Evolutionary conservation across 1,140 invertebrate genomes (phyloP), one percentile per base, ranked within the genome.

Genomic region (Diorhabda sublineata): DNA sequence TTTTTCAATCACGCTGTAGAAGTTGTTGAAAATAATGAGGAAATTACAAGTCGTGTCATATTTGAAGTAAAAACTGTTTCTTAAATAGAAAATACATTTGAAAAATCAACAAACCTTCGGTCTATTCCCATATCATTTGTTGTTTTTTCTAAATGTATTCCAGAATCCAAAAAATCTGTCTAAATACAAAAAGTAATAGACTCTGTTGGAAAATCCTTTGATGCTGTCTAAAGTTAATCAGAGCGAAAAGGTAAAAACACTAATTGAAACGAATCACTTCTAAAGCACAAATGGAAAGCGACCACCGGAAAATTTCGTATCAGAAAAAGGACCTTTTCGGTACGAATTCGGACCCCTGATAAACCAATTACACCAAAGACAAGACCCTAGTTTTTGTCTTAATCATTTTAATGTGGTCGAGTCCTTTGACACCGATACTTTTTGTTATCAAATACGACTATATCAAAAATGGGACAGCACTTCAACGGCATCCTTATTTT

Each of bases 321-420:
- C 67, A 68, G 61, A 63, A 63, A 63, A 63, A 11, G 43, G 61
- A 43, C 61, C 45, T 43, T 63, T 63, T 63, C 9, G 3, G 5
- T 42, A 45, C 61, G 43, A 45, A 11, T 63, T 7, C 8, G 45
- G 59, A 42, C 59, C 59, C 59, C 26, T 61, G 42, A n/a, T 61
- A 73, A 73, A 75, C 68, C 71, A 75, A 73, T 75, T 75, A 75
- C 73, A 75, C 69, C 68, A 75, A 75, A 75, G 72, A 75, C 71
- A 71, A 6, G 60, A n/a, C 60, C 69, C 67, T 61, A 52, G 69
- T 71, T 71, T 75, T 75, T 73, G 72, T 75, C 67, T 69, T 70
- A 75, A 75, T 75, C 73, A 72, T 73, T 64, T 68, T 66, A 65
- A 67, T 69, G 73, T 73, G 47, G 47, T n/a, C n/a, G 6, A n/a